Base-by-base conservation (phyloP, 2,797 vertebrate genomes). In the Propithecus deckenii region DNA sequence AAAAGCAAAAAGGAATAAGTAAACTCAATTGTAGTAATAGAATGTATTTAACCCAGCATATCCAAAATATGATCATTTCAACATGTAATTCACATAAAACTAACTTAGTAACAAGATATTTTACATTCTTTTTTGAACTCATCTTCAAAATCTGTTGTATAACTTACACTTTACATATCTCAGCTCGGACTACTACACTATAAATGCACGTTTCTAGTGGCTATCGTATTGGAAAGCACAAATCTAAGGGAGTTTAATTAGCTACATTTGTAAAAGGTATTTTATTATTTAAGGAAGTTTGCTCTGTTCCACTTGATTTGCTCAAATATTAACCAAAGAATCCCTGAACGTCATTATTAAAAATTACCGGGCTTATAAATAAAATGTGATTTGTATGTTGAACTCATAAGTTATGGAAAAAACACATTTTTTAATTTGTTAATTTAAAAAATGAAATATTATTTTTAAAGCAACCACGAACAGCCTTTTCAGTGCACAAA, bases 371-470 rank as follows among this genome's bases (percentile, higher is more conserved):
- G 9, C 41, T 86, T 81, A 48, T 4, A 65, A 76, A 79, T 32
- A 92, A 85, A 72, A 38, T 59, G 50, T 48, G 30, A 15, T 59
- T 38, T 10, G 15, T 41, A 43, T 76, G 8, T 1, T 74, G 74
- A 83, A 86, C n/a, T 92, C 81, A 11, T 9, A 71, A 93, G 43
- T 30, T 43, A 95, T 81, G 28, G 17, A 67, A 94, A 88, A 91
- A 76, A 28, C 0, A 18, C 35, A 67, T n/a, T 52, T 86, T 46
- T 7, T 22, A 35, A 55, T 8, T 9, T 76, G 32, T 55, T 80
- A n/a, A 71, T 89, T 76, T 55, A 83, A 79, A 72, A 96, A 71
- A 23, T 35, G 2, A 57, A 46, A 48, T n/a, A 13, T 11, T 23
- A 15, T 52, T 67, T 86, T 14, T 2, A 65, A 35, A 84, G 30